phyloP scores from a whole-genome alignment of 2,888 invertebrate genomes.

The Hylaea fasciaria region DNA sequence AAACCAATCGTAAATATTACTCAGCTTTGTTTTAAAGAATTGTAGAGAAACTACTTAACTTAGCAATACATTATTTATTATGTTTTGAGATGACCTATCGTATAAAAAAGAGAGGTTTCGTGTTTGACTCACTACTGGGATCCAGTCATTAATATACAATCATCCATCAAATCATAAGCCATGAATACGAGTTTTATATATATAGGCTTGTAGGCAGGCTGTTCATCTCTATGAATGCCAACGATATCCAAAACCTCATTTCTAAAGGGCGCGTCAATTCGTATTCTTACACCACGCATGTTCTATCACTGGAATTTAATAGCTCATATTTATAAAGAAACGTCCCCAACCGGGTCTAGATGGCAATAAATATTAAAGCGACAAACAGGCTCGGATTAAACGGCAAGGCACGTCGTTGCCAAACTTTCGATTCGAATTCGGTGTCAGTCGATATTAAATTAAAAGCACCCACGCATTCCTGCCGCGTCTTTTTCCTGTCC shows the following conservation, averaged over 20 bases:
- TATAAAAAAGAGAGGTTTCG: too few relatives aligned
- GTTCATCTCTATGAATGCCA: slow-evolving; percentile 34
- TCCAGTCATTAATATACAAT: slow-evolving; percentile 19
- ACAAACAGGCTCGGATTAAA: slow-evolving; percentile 69
- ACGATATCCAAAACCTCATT: slow-evolving; percentile 36
- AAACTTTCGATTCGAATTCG: slow-evolving; percentile 84
- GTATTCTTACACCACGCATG: slow-evolving; percentile 41
- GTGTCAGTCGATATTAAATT: slow-evolving; percentile 85
- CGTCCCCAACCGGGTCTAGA: slow-evolving; percentile 46
- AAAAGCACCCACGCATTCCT: slow-evolving; percentile 84
- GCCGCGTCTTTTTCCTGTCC: slow-evolving; percentile 84
- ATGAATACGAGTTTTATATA: slow-evolving; percentile 20
- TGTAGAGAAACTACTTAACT: too few relatives aligned
- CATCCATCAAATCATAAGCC: slow-evolving; percentile 30
- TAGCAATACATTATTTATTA: too few relatives aligned
- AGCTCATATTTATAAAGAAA: slow-evolving; percentile 60
- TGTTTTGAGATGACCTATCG: too few relatives aligned
- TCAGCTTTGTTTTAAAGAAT: too few relatives aligned
- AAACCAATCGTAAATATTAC: too few relatives aligned
- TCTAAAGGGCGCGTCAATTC: slow-evolving; percentile 36
- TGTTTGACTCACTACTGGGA: too few relatives aligned
- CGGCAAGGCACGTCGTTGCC: slow-evolving; percentile 74
- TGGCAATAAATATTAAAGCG: slow-evolving; percentile 70
- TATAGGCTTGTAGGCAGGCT: slow-evolving; percentile 18
- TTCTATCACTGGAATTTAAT: slow-evolving; percentile 54